Evolutionary conservation across 2,797 vertebrate genomes (phyloP).

Genomic region (Remorina albescens): DNA sequence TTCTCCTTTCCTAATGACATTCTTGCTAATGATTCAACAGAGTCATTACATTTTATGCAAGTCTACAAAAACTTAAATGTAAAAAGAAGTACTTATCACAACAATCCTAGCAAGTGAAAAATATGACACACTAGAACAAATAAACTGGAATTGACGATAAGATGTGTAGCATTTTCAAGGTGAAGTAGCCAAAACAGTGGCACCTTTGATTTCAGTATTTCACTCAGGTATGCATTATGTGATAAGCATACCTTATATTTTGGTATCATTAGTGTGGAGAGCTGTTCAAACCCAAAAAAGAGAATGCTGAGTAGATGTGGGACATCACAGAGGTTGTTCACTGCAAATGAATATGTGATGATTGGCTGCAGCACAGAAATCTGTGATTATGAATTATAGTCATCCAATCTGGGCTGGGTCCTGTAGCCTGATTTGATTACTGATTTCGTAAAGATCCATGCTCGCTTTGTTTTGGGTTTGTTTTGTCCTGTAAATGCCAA

Average conservation of each 20-base stretch:
- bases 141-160: conserved; percentile 2
- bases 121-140: not conserved
- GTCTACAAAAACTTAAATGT: not conserved
- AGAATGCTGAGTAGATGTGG: conserved; percentile 57
- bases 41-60: conserved; percentile 11
- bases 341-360: conserved; percentile 60
- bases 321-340: conserved; percentile 35
- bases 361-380: conserved; percentile 46
- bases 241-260: conserved; percentile 28
- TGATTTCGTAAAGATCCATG: conserved; percentile 5
- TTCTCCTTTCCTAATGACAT: not conserved
- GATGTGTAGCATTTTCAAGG: not conserved
- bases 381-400: conserved; percentile 58
- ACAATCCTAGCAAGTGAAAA: conserved; percentile 1
- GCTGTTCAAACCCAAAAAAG: conserved; percentile 47
- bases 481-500: not conserved
- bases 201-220: conserved; percentile 26
- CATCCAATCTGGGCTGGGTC: conserved; percentile 35
- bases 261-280: conserved; percentile 45
- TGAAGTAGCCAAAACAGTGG: conserved; percentile 1
- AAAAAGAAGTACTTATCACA: not conserved
- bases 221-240: conserved; percentile 21
- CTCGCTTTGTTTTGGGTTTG: not conserved
- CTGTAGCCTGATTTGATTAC: conserved; percentile 35
- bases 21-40: too few relatives aligned